phyloP scores from a whole-genome alignment of 2,888 invertebrate species.

The Eilema caniola region DNA sequence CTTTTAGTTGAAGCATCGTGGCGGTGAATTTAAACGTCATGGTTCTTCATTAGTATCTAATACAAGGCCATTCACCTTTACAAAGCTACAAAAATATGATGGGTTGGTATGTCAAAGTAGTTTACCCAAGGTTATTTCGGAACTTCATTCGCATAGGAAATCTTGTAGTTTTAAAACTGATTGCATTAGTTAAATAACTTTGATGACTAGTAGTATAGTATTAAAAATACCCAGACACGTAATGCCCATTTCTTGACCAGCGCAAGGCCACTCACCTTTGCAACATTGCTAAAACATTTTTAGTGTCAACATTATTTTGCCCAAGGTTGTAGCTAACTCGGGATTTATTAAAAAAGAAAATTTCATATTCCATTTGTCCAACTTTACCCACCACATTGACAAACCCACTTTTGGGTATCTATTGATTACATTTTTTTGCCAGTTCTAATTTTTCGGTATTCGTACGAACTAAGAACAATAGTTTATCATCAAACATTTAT shows the following conservation, averaged over 20 bases:
- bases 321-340: too few species aligned
- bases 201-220: not conserved
- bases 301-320: conserved; percentile 5
- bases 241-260: conserved; percentile 39
- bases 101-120: not conserved
- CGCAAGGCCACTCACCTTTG: conserved; percentile 64
- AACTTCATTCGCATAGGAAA: not conserved
- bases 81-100: not conserved
- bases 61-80: not conserved
- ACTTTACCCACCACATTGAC: too few species aligned
- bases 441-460: too few species aligned
- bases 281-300: conserved; percentile 57
- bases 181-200: not conserved
- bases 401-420: too few species aligned
- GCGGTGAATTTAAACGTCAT: not conserved
- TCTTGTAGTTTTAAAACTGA: not conserved
- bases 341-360: too few species aligned
- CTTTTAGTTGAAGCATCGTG: conserved; percentile 20
- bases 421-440: too few species aligned
- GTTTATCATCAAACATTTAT: too few species aligned
- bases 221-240: not conserved
- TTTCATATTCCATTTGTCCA: too few species aligned
- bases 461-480: too few species aligned
- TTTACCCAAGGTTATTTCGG: not conserved
- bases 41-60: not conserved